Conservation (phyloP, 2,888 invertebrate species). For the Tubiluchus corallicola region DNA sequence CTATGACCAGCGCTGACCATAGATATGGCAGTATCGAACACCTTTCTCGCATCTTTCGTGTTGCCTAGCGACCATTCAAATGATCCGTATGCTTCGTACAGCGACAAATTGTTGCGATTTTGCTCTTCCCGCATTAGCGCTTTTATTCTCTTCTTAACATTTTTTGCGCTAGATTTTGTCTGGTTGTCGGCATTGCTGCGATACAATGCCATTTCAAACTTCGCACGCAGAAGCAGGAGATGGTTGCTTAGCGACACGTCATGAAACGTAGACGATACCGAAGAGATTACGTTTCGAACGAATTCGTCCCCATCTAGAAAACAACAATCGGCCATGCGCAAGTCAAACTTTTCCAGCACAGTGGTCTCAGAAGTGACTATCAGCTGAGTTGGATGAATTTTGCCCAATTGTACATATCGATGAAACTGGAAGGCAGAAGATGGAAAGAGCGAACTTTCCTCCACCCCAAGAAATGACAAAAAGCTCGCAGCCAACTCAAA, state of each 20-base stretch:
- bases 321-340: neutral
- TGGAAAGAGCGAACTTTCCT: neutral
- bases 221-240: neutral
- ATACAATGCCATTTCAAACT: no score
- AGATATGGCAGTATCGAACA: conserved; percentile 19
- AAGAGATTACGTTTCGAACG: neutral
- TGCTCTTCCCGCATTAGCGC: conserved; percentile 19
- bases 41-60: conserved; percentile 17
- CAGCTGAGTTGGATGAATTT: neutral
- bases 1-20: conserved; percentile 12
- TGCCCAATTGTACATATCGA: no score
- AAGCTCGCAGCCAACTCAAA: conserved; percentile 17
- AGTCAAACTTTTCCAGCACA: neutral
- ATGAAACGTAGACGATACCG: no score
- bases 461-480: conserved; percentile 18
- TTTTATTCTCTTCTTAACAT: conserved; percentile 20
- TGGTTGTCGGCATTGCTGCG: neutral
- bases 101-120: conserved; percentile 19
- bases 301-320: neutral
- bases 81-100: conserved; percentile 21
- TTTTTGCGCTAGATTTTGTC: conserved; percentile 14
- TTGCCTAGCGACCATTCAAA: conserved; percentile 19
- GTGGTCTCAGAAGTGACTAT: neutral
- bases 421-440: conserved; percentile 7
- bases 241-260: no score